Base-by-base conservation (phyloP, 2,888 invertebrate genomes). In the Microctonus hyperodae region DNA sequence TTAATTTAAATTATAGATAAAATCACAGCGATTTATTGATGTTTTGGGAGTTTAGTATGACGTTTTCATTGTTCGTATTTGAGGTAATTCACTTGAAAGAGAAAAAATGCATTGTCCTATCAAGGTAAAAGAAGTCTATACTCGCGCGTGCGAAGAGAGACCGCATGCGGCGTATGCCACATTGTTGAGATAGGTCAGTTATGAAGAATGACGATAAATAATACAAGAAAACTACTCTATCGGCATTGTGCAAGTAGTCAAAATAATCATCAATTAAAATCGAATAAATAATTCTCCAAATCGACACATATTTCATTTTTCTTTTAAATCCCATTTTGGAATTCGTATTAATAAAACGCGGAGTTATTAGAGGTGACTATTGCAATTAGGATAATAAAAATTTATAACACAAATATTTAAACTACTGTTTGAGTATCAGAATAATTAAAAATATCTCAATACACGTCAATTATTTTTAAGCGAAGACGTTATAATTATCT, bases 121-220 rank as follows among this genome's bases (percentile, higher is more conserved):
- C 58, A 65, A 66, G 65, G 61, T 61, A 56, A n/a, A n/a, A 53
- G 64, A 48, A 7, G 67, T 40, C 53, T 16, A n/a, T n/a, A n/a
- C 9, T 44, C 16, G 44, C 44, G 44, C 16, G 44, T 44, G 44
- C 16, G 37, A 37, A 37, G 61, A 50, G 25, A 62, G 64, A 31
- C 37, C 58, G 40, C 44, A 56, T 53, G 64, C 57, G 58, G 56
- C 56, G 63, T 25, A 55, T 28, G 28, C 40, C 37, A 35, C 58
- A 67, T 65, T 62, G 68, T 65, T 58, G 69, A 60, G 71, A 62
- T 37, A 58, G 70, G 67, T 70, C 69, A 40, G 69, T 48, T n/a
- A 16, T 64, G 44, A 67, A 58, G 61, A 60, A 50, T 56, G 55
- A 20, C 66, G 65, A 70, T 69, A 65, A 62, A 69, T 59, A 62